phyloP scores from a whole-genome alignment of 2,113 vertebrate genomes.

The Seriola rivoliana region DNA sequence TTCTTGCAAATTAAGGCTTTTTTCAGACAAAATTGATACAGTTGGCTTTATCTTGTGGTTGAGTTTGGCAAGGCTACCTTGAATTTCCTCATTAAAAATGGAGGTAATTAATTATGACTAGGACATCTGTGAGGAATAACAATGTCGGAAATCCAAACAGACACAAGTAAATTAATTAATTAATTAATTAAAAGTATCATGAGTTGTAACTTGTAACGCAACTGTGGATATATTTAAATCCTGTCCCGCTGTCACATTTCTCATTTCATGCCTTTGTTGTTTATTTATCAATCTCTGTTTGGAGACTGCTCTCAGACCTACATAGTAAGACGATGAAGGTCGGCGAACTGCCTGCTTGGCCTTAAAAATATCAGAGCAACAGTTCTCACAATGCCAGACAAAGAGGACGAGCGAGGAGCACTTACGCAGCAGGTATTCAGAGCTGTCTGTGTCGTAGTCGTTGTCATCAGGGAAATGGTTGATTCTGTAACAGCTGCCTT shows the following conservation, averaged over 20 bases:
- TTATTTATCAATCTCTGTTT: slow-evolving; percentile 9
- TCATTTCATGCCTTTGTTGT: not conserved
- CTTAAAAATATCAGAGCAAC: not conserved
- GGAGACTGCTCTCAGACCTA: not conserved
- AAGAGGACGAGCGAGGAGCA: slow-evolving; percentile 52
- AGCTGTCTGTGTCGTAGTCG: slow-evolving; percentile 98
- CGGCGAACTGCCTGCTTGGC: not conserved
- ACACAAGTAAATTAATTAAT: not conserved
- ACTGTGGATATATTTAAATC: not conserved
- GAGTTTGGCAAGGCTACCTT: not conserved
- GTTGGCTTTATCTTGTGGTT: not conserved
- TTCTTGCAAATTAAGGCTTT: not conserved
- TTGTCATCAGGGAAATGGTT: slow-evolving; percentile 99
- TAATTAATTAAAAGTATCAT: not conserved
- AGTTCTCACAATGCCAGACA: not conserved
- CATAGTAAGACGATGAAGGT: not conserved
- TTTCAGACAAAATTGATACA: not conserved
- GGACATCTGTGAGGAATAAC: not conserved
- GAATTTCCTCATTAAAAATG: not conserved
- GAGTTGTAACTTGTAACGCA: too few relatives aligned
- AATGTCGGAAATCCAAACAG: not conserved
- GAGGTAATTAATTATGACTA: not conserved
- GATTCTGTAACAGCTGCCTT: slow-evolving; percentile 97
- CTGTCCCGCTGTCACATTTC: not conserved
- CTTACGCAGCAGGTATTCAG: slow-evolving; percentile 98